These are phyloP conservation scores for Diabrotica balteata DNA, from an alignment of 2,888 invertebrate genomes.

Conservation along the genomic window DNA sequence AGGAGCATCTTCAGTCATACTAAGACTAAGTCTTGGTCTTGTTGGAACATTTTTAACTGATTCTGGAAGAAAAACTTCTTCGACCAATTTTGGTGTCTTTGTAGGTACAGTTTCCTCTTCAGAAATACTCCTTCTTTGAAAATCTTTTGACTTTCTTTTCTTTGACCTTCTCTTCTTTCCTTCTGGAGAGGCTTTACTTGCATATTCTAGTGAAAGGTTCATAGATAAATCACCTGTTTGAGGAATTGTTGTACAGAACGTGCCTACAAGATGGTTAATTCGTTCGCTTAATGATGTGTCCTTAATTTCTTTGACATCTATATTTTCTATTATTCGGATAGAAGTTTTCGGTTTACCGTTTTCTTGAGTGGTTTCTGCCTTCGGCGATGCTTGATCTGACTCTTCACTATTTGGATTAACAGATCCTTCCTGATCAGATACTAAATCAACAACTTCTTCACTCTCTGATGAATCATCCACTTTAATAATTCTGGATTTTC, in stretches of 20 bases:
- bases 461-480: conserved; percentile 25
- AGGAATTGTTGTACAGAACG: conserved; percentile 44
- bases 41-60: background rate
- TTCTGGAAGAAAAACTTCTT: no score
- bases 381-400: background rate
- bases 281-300: conserved; percentile 46
- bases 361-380: conserved; percentile 5
- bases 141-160: background rate
- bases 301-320: conserved; percentile 47
- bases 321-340: conserved; percentile 52
- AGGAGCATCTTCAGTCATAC: conserved; percentile 8
- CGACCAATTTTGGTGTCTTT: no score
- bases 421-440: conserved; percentile 1
- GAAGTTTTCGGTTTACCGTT: conserved; percentile 42
- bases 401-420: background rate
- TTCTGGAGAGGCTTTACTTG: conserved; percentile 7
- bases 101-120: background rate
- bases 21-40: conserved; percentile 19
- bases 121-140: conserved; percentile 14
- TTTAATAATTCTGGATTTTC: conserved; percentile 36
- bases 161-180: background rate
- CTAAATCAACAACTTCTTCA: conserved; percentile 10
- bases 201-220: conserved; percentile 50
- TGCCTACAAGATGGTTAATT: conserved; percentile 49
- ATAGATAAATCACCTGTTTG: conserved; percentile 39